phyloP scores from a whole-genome alignment of 2,113 vertebrate genomes.

The Crocuta crocuta region DNA sequence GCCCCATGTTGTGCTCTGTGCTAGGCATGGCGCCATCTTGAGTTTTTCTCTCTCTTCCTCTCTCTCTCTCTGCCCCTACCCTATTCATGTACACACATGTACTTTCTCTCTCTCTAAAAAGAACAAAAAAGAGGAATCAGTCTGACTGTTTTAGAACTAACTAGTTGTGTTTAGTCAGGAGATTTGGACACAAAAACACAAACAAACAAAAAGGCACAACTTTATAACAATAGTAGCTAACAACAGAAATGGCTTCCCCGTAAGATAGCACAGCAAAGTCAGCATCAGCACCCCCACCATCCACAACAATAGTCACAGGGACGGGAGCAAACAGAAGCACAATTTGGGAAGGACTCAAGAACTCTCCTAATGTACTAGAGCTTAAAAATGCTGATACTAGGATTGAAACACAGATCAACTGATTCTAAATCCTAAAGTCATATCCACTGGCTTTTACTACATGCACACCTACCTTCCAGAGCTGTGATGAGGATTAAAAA shows the following conservation, averaged over 20 bases:
- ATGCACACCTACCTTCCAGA: neutral
- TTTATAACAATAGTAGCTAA: neutral
- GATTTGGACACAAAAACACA: neutral
- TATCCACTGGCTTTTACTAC: neutral
- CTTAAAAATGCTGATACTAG: neutral
- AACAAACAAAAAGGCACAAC: neutral
- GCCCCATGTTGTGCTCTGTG: too few relatives aligned
- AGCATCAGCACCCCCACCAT: too few relatives aligned
- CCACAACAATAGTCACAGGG: neutral
- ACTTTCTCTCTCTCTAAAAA: too few relatives aligned
- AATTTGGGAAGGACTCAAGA: neutral
- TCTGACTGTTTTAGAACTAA: neutral
- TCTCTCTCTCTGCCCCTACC: too few relatives aligned
- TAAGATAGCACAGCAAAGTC: fast-evolving
- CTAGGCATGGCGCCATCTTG: too few relatives aligned
- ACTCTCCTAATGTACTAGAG: fast-evolving
- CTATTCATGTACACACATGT: too few relatives aligned
- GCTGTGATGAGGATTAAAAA: neutral
- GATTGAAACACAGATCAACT: neutral
- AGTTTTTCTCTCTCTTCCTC: too few relatives aligned
- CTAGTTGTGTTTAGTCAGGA: neutral
- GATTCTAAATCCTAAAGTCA: neutral
- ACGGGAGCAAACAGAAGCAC: neutral
- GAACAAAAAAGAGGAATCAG: neutral
- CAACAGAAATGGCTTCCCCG: neutral